These are phyloP conservation scores for Andrena camellia DNA, from an alignment of 2,888 invertebrate genomes.

Conservation along the genomic window DNA sequence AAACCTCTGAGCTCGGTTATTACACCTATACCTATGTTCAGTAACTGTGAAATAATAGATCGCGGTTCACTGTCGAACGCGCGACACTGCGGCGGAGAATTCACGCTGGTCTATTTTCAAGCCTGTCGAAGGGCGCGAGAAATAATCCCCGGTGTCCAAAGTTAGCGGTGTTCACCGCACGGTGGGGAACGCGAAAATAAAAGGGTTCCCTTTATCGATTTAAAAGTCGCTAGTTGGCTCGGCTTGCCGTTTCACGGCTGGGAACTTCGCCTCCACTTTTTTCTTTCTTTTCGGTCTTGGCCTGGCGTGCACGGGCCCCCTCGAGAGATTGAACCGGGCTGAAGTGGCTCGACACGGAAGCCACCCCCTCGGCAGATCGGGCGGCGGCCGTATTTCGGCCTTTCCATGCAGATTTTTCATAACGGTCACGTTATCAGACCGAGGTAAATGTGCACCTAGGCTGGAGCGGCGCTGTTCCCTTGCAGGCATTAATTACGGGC, in stretches of 20 bases:
- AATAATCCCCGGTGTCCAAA: conserved; percentile 2
- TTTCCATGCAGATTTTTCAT: conserved; percentile 61
- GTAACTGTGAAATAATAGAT: too few relatives aligned
- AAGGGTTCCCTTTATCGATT: conserved; percentile 33
- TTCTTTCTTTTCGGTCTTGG: conserved; percentile 4
- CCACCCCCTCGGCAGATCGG: conserved; percentile 27
- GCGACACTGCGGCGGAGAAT: neutral
- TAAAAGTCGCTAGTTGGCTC: conserved; percentile 17
- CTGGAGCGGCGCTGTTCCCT: conserved; percentile 35
- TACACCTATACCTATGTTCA: too few relatives aligned
- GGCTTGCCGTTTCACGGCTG: conserved; percentile 14
- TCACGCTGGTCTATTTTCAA: conserved; percentile 10
- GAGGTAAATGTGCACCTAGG: conserved; percentile 24
- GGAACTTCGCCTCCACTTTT: conserved; percentile 20
- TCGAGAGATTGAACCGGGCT: conserved; percentile 47
- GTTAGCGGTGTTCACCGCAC: conserved; percentile 19
- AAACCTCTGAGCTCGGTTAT: too few relatives aligned
- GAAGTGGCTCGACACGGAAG: conserved; percentile 59
- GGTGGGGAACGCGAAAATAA: conserved; percentile 26
- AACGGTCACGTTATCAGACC: conserved; percentile 56
- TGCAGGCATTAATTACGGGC: conserved; percentile 75
- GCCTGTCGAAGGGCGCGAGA: neutral
- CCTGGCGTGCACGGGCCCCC: conserved; percentile 50
- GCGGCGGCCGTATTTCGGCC: conserved; percentile 34
- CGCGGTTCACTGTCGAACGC: neutral